A percentile compares a stretch with the other conserved stretches of the same genome.
Evolutionary conservation across 2,113 vertebrate genomes (phyloP).

Genomic region (Cyanistes caeruleus): DNA sequence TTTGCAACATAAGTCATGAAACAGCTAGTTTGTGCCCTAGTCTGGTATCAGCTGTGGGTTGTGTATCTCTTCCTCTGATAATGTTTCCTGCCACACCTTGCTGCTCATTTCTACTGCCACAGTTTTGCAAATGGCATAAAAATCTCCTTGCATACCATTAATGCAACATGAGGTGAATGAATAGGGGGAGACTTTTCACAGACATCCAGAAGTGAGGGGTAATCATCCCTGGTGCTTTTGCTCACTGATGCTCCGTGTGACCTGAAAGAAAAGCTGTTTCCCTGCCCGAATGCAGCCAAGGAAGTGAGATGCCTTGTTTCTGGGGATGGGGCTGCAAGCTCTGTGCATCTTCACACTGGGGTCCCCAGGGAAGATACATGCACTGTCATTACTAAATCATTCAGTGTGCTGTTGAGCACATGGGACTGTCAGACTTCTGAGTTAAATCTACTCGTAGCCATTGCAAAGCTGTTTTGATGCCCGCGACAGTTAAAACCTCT

Average conservation of each 20-base stretch:
- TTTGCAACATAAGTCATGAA: neutral
- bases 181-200: neutral
- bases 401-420: conserved; percentile 21
- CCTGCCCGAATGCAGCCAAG: neutral
- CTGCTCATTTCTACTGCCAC: neutral
- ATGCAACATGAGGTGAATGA: neutral
- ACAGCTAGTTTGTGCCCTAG: neutral
- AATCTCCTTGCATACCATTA: neutral
- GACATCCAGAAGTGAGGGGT: neutral
- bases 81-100: neutral
- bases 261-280: neutral
- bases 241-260: neutral
- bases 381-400: conserved; percentile 59
- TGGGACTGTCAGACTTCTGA: conserved; percentile 51
- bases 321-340: neutral
- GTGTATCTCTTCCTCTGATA: neutral
- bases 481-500: conserved; percentile 68
- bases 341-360: neutral
- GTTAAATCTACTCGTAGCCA: conserved; percentile 63
- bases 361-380: conserved; percentile 7
- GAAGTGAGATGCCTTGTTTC: neutral
- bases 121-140: neutral
- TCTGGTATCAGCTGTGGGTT: neutral
- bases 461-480: conserved; percentile 69
- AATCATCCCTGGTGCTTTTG: neutral